Evolutionary conservation across 2,113 vertebrate species (phyloP).

Genomic region (Hemibagrus wyckioides): DNA sequence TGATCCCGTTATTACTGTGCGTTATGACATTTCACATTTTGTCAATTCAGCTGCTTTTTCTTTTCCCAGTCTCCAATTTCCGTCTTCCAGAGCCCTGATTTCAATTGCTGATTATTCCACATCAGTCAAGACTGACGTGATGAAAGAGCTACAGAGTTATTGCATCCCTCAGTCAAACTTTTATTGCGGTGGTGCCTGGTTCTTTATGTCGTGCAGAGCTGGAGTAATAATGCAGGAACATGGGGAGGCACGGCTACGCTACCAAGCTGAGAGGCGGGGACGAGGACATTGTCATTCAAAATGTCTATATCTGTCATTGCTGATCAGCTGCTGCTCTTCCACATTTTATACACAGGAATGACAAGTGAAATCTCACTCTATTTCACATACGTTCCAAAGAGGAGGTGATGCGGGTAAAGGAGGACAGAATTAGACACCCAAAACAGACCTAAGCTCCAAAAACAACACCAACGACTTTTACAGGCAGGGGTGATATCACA

Average conservation of each 20-base stretch:
- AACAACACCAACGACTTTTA: too few species aligned
- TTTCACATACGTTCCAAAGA: too few species aligned
- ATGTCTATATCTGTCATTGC: conserved; percentile 44
- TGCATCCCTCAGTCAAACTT: conserved; percentile 68
- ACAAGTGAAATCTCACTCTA: not conserved
- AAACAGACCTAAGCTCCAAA: too few species aligned
- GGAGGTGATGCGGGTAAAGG: too few species aligned
- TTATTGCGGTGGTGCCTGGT: conserved; percentile 49
- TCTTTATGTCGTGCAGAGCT: conserved; percentile 3
- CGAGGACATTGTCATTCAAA: conserved; percentile 36
- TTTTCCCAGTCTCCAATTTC: not conserved
- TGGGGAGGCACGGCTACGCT: conserved; percentile 8
- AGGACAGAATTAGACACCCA: too few species aligned
- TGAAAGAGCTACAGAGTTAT: conserved; percentile 69
- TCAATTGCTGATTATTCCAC: conserved; percentile 73
- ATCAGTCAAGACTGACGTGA: conserved; percentile 70
- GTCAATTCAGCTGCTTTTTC: conserved; percentile 68
- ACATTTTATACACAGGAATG: not conserved
- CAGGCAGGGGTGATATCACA: too few species aligned
- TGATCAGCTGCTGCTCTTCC: conserved; percentile 32
- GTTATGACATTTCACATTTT: conserved; percentile 73
- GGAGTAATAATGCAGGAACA: conserved; percentile 48
- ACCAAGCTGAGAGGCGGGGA: conserved; percentile 44
- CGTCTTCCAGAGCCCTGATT: conserved; percentile 61
- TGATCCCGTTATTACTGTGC: conserved; percentile 70